Conservation (phyloP, 2,888 invertebrate genomes). For the Homarus gammarus region DNA sequence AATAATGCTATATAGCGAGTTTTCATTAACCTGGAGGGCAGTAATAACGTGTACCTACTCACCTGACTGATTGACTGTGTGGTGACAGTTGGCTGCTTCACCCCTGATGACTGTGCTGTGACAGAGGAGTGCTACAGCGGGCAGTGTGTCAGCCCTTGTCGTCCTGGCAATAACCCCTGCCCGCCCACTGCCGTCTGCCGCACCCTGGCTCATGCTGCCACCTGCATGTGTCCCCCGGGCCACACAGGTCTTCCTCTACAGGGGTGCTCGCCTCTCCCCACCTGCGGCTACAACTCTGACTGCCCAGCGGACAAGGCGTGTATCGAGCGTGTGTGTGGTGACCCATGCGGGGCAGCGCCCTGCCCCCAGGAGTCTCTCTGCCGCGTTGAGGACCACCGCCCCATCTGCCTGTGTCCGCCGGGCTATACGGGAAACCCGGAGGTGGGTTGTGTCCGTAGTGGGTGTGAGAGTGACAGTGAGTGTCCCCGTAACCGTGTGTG, state of each 20-base stretch:
- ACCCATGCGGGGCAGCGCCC: slow-evolving; percentile 84
- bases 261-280: slow-evolving; percentile 71
- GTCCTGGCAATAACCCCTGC: slow-evolving; percentile 83
- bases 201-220: slow-evolving; percentile 70
- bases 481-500: slow-evolving; percentile 89
- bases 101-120: slow-evolving; percentile 70
- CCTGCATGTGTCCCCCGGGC: slow-evolving; percentile 92
- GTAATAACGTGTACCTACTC: slow-evolving; percentile 27
- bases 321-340: slow-evolving; percentile 90
- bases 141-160: slow-evolving; percentile 77
- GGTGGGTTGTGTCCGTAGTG: slow-evolving; percentile 83
- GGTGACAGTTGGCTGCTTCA: slow-evolving; percentile 74
- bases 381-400: slow-evolving; percentile 90
- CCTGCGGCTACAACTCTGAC: slow-evolving; percentile 76
- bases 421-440: slow-evolving; percentile 91
- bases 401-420: slow-evolving; percentile 90
- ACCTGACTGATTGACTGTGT: slow-evolving; percentile 43
- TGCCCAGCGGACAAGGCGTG: slow-evolving; percentile 81
- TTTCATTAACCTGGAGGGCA: background rate
- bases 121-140: slow-evolving; percentile 75
- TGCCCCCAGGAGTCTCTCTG: slow-evolving; percentile 67
- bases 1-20: too few relatives aligned
- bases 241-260: slow-evolving; percentile 84
- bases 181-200: slow-evolving; percentile 79
- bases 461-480: slow-evolving; percentile 85